A percentile compares a stretch with the other conserved stretches of the same genome.
Evolutionary conservation across 2,888 invertebrate species (phyloP).

Genomic region (Sturmia bella): DNA sequence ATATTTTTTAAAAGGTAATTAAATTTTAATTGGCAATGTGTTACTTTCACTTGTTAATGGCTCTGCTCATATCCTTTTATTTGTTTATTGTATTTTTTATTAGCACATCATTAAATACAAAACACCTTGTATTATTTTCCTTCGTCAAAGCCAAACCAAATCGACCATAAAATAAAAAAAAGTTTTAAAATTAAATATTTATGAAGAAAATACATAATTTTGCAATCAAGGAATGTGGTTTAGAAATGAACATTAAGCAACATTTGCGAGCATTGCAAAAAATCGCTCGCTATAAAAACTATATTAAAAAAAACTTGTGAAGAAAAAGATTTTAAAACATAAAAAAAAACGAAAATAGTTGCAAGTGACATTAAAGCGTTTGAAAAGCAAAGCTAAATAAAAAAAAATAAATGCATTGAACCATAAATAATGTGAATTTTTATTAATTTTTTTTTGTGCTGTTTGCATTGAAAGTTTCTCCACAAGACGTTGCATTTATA

Average conservation of each 20-base stretch:
- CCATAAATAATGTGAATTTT: conserved; percentile 55
- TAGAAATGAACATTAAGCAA: conserved; percentile 54
- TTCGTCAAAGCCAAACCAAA: conserved; percentile 1
- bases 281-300: not conserved
- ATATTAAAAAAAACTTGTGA: conserved; percentile 1
- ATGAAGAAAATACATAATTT: conserved; percentile 39
- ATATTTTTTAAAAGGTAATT: not conserved
- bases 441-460: conserved; percentile 20
- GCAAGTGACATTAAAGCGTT: conserved; percentile 58
- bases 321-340: conserved; percentile 14
- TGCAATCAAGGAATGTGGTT: conserved; percentile 60
- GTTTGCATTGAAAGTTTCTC: conserved; percentile 50
- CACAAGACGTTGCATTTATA: conserved; percentile 53
- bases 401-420: conserved; percentile 54
- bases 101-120: conserved; percentile 19
- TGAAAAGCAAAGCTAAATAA: not conserved
- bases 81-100: not conserved
- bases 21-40: not conserved
- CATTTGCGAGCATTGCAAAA: conserved; percentile 38
- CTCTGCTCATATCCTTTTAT: conserved; percentile 6
- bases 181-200: conserved; percentile 30
- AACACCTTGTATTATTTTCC: conserved; percentile 13
- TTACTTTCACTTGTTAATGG: conserved; percentile 25
- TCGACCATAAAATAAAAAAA: conserved; percentile 2
- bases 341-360: conserved; percentile 32